Evolutionary conservation across 1,140 invertebrate species (phyloP), one percentile per base, ranked within the genome.

Genomic region (Panagrolaimus sp.): DNA sequence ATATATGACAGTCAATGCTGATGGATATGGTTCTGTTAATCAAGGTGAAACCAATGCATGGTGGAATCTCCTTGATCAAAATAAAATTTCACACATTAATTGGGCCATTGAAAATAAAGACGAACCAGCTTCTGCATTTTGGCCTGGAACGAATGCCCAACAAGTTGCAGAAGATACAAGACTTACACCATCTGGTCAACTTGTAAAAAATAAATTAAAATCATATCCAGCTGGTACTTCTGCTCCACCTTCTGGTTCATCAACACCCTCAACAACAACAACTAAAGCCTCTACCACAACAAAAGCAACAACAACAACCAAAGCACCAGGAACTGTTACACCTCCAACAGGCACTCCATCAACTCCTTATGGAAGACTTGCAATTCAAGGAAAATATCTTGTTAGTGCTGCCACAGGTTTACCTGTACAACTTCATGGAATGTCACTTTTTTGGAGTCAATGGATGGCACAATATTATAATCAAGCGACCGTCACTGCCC

Each of bases 1-100:
- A 63, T 69, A 69, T 9, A 69, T 70, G 5, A 69, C 70, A 14
- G 70, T 67, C 20, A 61, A 67, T 14, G 53, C 66, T 11, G 68
- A 63, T 23, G 62, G 66, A 11, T 46, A 72, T 53, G 69, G 66
- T 5, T 27, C 44, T 5, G 53, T 71, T 5, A 57, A 71, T 43
- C 14, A n/a, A 43, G 23, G 1, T 25, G 20, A 46, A 11, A 23
- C 43, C 5, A 43, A 31, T 9, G n/a, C 48, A 42, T 67, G 66
- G 66, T 61, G 31, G 23, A 8, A 20, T 14, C 25, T 67, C 1
- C 31, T 67, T 20, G 66, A 67, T 57, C 9, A 9, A 3, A 38
- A 23, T 9, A 43, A 51, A 5, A n/a, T 67, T 27, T 67, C 66
- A 27, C 42, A 67, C 43, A 7, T 27, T 48, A 51, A 46, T 9